A percentile compares a stretch with the other conserved stretches of the same genome.
These are phyloP conservation scores for Salticus scenicus DNA, from an alignment of 2,888 invertebrate genomes.

Conservation along the genomic window DNA sequence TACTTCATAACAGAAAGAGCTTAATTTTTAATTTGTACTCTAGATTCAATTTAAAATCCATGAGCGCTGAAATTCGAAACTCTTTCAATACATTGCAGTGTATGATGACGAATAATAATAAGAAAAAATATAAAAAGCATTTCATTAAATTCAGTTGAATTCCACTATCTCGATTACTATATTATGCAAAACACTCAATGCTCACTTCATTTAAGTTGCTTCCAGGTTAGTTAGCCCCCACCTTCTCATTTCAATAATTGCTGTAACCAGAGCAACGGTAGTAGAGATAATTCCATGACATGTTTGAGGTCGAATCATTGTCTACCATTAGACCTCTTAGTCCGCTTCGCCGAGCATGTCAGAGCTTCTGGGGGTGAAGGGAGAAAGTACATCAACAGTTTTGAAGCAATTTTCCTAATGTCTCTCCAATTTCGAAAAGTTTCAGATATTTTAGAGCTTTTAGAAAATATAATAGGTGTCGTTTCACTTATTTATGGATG, in stretches of 20 bases:
- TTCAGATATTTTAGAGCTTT: background rate
- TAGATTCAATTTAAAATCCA: too few species aligned
- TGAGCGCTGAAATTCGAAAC: too few species aligned
- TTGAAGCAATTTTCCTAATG: conserved; percentile 60
- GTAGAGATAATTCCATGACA: conserved; percentile 54
- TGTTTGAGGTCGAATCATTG: conserved; percentile 66
- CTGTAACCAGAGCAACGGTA: conserved; percentile 27
- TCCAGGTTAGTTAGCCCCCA: conserved; percentile 49
- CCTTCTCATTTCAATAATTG: conserved; percentile 62
- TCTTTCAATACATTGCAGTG: too few species aligned
- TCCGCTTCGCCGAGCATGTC: conserved; percentile 56
- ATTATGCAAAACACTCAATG: conserved; percentile 54
- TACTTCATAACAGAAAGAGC: too few species aligned
- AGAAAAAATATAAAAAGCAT: background rate
- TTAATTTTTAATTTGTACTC: too few species aligned
- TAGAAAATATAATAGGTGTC: conserved; percentile 18
- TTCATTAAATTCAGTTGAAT: background rate
- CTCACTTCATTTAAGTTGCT: background rate
- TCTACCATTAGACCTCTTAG: conserved; percentile 62
- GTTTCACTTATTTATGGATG: conserved; percentile 1
- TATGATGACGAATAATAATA: too few species aligned
- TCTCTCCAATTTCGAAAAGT: conserved; percentile 41
- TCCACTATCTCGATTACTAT: conserved; percentile 15
- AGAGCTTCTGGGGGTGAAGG: conserved; percentile 21
- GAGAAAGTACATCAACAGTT: conserved; percentile 45